phyloP scores from a whole-genome alignment of 2,888 invertebrate genomes.

The Metallyticus violacea region DNA sequence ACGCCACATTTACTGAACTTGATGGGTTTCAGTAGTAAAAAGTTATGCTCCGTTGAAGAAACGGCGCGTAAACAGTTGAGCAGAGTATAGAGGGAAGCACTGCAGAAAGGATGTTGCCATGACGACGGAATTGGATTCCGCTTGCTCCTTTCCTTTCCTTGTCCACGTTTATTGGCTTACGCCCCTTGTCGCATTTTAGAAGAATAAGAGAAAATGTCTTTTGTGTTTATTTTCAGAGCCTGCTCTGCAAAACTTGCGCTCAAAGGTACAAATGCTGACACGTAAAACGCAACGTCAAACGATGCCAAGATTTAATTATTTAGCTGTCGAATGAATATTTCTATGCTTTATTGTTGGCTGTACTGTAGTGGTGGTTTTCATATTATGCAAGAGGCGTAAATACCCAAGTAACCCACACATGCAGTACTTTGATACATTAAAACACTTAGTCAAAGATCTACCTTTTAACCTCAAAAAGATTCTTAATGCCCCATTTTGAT shows the following conservation, averaged over 20 bases:
- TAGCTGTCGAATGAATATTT: too few species aligned
- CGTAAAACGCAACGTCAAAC: not conserved
- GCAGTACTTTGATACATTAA: too few species aligned
- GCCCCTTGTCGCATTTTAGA: not conserved
- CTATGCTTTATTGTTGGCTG: too few species aligned
- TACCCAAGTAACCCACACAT: too few species aligned
- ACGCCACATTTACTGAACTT: not conserved
- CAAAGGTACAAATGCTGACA: not conserved
- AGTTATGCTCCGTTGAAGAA: not conserved
- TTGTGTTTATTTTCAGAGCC: not conserved
- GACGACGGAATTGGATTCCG: not conserved
- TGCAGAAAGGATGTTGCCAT: not conserved
- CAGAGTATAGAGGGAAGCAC: not conserved
- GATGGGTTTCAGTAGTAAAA: not conserved
- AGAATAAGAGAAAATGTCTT: not conserved
- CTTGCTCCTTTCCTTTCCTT: not conserved
- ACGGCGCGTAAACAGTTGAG: not conserved
- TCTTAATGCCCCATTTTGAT: too few species aligned
- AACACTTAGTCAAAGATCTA: too few species aligned
- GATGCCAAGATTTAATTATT: not conserved
- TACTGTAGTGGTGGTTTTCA: too few species aligned
- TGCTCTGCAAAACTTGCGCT: not conserved
- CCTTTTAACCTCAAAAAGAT: too few species aligned
- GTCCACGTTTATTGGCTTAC: not conserved
- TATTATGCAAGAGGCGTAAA: too few species aligned